phyloP scores from a whole-genome alignment of 2,888 invertebrate species.

The Lymantria dispar region DNA sequence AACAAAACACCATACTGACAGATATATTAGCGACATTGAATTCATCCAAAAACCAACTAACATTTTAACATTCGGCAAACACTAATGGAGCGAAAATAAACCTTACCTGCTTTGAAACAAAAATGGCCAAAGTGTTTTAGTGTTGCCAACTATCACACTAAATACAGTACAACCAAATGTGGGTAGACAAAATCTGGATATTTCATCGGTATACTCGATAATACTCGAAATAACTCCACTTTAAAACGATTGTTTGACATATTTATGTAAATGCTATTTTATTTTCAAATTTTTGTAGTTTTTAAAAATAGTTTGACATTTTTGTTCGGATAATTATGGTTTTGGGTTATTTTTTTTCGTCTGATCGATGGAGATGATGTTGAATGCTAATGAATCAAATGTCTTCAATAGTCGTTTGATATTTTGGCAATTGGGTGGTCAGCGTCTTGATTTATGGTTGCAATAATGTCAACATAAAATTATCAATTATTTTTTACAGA shows the following conservation, averaged over 20 bases:
- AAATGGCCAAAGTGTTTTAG: constrained; percentile 5
- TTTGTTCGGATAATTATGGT: constrained; percentile 11
- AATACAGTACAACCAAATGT: constrained; percentile 29
- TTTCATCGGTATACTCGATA: constrained; percentile 21
- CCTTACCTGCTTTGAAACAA: constrained; percentile 27
- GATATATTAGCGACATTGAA: constrained; percentile 71
- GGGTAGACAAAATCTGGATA: constrained; percentile 30
- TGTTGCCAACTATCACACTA: constrained; percentile 15
- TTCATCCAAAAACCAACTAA: constrained; percentile 51
- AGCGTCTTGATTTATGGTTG: neutral
- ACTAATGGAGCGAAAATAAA: constrained; percentile 26
- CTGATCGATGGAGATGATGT: constrained; percentile 9
- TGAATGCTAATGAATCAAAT: neutral
- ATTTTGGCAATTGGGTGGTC: constrained; percentile 14
- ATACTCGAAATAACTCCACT: constrained; percentile 33
- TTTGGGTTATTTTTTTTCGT: neutral
- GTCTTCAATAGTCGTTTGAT: constrained; percentile 5
- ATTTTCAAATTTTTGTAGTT: constrained; percentile 14
- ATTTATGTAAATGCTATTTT: constrained; percentile 32
- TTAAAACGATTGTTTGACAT: constrained; percentile 34
- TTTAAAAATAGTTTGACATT: constrained; percentile 5
- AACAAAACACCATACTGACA: constrained; percentile 75
- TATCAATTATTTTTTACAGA: too few species aligned
- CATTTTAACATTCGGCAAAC: constrained; percentile 16
- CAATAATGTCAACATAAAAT: too few species aligned